Base-by-base conservation (phyloP, 2,888 invertebrate species). In the Drosophila meridionalis region DNA sequence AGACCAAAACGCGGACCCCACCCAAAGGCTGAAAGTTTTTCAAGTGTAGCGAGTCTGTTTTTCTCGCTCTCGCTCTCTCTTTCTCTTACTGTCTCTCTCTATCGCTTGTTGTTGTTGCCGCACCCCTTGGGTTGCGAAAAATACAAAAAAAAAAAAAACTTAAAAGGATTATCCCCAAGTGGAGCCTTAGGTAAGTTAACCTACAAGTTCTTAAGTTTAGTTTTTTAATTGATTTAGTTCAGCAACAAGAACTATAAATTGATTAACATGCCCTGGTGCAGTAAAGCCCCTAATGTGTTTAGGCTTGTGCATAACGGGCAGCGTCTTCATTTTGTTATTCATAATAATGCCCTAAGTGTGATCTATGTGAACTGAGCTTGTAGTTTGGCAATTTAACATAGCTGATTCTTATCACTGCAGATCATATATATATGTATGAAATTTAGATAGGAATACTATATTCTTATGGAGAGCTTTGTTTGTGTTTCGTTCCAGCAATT, bases 11-110 rank as follows among this genome's bases (percentile, higher is more conserved):
- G 59, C 59, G 65, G 77, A 82, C 81, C 90, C 85, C 86, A 85
- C 83, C 90, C 88, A 83, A 79, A 79, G 53, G 58, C 67, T 65
- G 69, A 78, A 88, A 72, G 81, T 83, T 86, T 75, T 82, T 87
- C 84, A 87, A 89, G 89, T 84, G 70, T 81, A 59, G 60, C 84
- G 62, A 66, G 50, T 61, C 55, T 63, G 63, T 76, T 64, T 85
- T 75, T 28, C 36, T 68, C 26, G 9, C 59, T 40, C 28, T 11
- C 42, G 47, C 9, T 26, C 14, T 28, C 6, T 28, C n/a, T 28
- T 34, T 43, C 11, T 40, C 55, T 20, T 1, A 2, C 36, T 55
- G 38, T 4, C 36, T 60, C 47, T 9, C n/a, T n/a, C 50, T 45
- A 43, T n/a, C 43, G 38, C 20, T 57, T 62, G 61, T 68, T 74